Conservation (phyloP, 1,140 invertebrate species). For the Harpegnathos saltator region DNA sequence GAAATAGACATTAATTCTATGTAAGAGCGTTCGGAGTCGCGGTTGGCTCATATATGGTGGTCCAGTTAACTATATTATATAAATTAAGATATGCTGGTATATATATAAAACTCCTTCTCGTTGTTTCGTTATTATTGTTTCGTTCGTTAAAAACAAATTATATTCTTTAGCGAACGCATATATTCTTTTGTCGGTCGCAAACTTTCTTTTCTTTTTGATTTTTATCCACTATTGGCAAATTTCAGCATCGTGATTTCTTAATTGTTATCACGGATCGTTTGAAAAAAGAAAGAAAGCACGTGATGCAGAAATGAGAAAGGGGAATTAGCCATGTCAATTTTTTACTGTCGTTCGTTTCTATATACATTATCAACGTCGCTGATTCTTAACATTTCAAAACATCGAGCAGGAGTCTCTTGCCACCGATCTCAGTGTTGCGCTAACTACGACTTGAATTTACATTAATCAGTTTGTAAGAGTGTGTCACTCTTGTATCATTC, state of each 20-base stretch:
- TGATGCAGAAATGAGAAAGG: conserved; percentile 15
- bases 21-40: conserved; percentile 72
- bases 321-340: conserved; percentile 21
- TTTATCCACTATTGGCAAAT: conserved; percentile 59
- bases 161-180: no score
- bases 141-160: conserved; percentile 41
- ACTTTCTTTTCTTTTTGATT: conserved; percentile 33
- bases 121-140: conserved; percentile 60
- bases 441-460: conserved; percentile 76
- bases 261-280: conserved; percentile 39
- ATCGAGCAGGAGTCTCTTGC: conserved; percentile 81
- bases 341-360: neutral
- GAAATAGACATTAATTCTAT: conserved; percentile 72
- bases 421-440: conserved; percentile 84
- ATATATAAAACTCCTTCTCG: conserved; percentile 69
- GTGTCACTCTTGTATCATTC: conserved; percentile 75
- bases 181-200: conserved; percentile 48
- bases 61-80: conserved; percentile 81
- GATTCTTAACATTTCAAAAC: conserved; percentile 61
- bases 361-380: conserved; percentile 13
- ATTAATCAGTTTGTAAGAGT: conserved; percentile 76
- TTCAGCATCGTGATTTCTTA: conserved; percentile 31
- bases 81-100: conserved; percentile 78
- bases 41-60: conserved; percentile 78
- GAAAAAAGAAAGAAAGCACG: conserved; percentile 9